A percentile compares a stretch with the other conserved stretches of the same genome.
Conservation (phyloP, 1,140 invertebrate species). For the Oscheius sp. region DNA sequence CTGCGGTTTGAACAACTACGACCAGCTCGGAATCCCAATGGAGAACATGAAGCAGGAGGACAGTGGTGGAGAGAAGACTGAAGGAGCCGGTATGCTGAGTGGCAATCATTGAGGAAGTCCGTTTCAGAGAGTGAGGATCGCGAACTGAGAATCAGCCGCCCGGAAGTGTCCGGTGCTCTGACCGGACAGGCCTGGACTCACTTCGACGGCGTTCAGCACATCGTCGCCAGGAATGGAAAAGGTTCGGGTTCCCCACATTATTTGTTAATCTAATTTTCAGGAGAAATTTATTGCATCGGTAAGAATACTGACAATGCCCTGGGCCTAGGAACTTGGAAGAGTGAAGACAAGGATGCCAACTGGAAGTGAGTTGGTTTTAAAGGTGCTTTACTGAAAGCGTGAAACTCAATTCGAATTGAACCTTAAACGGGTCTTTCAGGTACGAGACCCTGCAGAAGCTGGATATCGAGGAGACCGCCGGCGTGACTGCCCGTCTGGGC, state of each 20-base stretch:
- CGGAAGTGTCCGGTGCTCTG: conserved; percentile 35
- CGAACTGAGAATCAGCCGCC: conserved; percentile 36
- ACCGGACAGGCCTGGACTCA: conserved; percentile 49
- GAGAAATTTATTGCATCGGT: conserved; percentile 53
- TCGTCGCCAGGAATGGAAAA: conserved; percentile 39
- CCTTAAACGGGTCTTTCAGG: too few relatives aligned
- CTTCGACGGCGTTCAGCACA: conserved; percentile 54
- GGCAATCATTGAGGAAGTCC: neutral
- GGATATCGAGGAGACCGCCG: conserved; percentile 43
- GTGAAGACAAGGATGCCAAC: conserved; percentile 47
- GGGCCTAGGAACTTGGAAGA: conserved; percentile 56
- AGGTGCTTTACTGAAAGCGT: too few relatives aligned
- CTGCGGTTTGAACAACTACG: conserved; percentile 58
- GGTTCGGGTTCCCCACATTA: conserved; percentile 31
- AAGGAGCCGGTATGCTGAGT: too few relatives aligned
- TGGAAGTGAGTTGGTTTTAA: conserved; percentile 36
- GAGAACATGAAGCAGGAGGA: conserved; percentile 18
- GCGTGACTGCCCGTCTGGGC: conserved; percentile 51
- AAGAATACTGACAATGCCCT: conserved; percentile 58
- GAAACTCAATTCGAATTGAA: too few relatives aligned
- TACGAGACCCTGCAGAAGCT: conserved; percentile 48
- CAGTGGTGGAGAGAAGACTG: conserved; percentile 19
- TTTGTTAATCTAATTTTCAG: conserved; percentile 36
- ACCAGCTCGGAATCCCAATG: conserved; percentile 50
- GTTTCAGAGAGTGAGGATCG: too few relatives aligned